Percentiles rank a stretch among this genome's conserved stretches.
These are phyloP conservation scores for mouse (Mus musculus) DNA, from an alignment of 2,113 vertebrate genomes.

Conservation along the genomic window GRCm39 chr2:41177001-41177500, in stretches of 20 bases:
- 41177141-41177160: neutral
- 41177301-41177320: neutral
- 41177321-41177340: neutral
- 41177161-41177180: neutral
- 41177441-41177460: neutral
- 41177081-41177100: neutral
- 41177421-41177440: neutral
- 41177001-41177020: constrained; percentile 34
- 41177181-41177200: neutral
- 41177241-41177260: neutral
- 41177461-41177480: neutral
- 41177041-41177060: constrained; percentile 2
- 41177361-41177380: neutral
- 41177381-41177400: neutral
- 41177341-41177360: neutral
- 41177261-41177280: neutral
- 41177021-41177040: neutral
- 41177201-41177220: neutral
- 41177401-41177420: neutral
- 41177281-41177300: neutral
- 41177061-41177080: neutral
- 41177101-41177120: neutral
- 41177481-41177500: neutral
- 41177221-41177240: neutral
- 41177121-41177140: neutral